Percentiles rank a stretch among this genome's conserved stretches.
phyloP scores from a whole-genome alignment of 2,797 vertebrate genomes.

The Margarornis squamiger region DNA sequence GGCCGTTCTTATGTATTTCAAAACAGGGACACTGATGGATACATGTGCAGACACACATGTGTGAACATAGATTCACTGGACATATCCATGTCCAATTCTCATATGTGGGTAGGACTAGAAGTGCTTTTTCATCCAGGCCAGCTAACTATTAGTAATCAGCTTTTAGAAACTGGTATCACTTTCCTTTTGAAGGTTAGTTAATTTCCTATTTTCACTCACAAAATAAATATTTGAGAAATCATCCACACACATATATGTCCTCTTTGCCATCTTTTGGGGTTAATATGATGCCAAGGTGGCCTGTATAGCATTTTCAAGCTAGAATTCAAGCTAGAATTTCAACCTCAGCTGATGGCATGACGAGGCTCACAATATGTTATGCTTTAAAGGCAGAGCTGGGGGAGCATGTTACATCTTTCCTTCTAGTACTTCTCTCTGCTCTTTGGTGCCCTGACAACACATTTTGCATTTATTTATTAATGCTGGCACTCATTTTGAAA shows the following conservation, averaged over 20 bases:
- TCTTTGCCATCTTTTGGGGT: background rate
- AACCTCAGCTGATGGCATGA: background rate
- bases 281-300: background rate
- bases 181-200: background rate
- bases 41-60: fast-evolving
- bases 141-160: background rate
- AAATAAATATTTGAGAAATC: background rate
- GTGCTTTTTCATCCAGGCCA: background rate
- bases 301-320: background rate
- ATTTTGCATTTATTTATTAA: constrained; percentile 7
- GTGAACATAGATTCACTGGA: background rate
- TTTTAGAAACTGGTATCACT: background rate
- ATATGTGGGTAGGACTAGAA: background rate
- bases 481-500: background rate
- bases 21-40: background rate
- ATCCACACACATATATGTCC: background rate
- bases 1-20: background rate
- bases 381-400: background rate
- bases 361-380: background rate
- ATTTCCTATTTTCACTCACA: background rate
- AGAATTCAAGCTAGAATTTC: background rate
- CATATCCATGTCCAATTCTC: background rate
- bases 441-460: background rate
- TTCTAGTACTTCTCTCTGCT: background rate
- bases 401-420: fast-evolving